Evolutionary conservation across 2,113 vertebrate genomes (phyloP).

Genomic region (Rhynchomys soricoides): DNA sequence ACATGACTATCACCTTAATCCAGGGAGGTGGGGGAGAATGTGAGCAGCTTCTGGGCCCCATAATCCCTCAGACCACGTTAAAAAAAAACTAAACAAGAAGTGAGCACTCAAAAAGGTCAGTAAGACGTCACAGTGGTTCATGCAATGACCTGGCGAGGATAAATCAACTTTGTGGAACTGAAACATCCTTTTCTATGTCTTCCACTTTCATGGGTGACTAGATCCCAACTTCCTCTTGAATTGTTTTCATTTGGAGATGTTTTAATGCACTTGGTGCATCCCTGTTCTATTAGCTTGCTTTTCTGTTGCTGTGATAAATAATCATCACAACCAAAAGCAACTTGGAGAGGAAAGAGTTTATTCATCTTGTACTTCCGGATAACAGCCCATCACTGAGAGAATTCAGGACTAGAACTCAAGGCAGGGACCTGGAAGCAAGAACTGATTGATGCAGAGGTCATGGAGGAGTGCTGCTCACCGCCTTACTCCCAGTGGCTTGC

Average conservation of each 20-base stretch:
- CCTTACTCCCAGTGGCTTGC: not conserved
- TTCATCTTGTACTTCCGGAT: not conserved
- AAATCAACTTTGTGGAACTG: not conserved
- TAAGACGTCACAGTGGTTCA: not conserved
- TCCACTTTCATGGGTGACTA: constrained; percentile 4
- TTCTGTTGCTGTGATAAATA: not conserved
- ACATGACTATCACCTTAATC: not conserved
- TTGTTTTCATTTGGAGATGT: constrained; percentile 36
- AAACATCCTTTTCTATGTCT: not conserved
- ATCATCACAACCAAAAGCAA: not conserved
- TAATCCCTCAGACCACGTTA: not conserved
- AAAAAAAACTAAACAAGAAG: not conserved
- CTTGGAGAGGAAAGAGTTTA: not conserved
- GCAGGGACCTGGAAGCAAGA: not conserved
- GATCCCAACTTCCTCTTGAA: constrained; percentile 46
- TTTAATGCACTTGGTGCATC: not conserved
- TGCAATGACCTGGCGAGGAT: not conserved
- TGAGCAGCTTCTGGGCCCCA: not conserved
- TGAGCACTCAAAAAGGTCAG: not conserved
- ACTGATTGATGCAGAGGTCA: not conserved
- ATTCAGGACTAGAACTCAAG: not conserved
- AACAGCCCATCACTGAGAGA: not conserved
- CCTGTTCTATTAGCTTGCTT: not conserved
- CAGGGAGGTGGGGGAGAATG: not conserved
- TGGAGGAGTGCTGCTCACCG: not conserved